Conservation (phyloP, 2,888 invertebrate genomes). For the Coecobrya sp. region DNA sequence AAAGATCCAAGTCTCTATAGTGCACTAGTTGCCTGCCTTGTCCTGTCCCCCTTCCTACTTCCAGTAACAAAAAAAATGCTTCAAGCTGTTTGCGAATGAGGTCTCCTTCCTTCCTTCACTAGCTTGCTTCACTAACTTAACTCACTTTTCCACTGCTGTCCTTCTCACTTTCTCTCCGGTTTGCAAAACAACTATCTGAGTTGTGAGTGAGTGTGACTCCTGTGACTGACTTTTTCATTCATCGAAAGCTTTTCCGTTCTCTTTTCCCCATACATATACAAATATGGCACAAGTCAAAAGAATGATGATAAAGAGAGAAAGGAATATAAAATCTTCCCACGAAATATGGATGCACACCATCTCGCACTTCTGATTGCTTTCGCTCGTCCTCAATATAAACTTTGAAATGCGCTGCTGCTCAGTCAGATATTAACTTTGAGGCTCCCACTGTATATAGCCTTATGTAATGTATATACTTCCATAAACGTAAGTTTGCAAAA, state of each 20-base stretch:
- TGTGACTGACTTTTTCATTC: slow-evolving; percentile 5
- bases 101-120: not conserved
- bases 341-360: slow-evolving; percentile 33
- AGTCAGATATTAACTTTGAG: slow-evolving; percentile 32
- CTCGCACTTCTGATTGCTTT: slow-evolving; percentile 50
- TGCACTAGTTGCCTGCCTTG: not conserved
- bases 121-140: slow-evolving; percentile 16
- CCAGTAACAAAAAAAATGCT: slow-evolving; percentile 17
- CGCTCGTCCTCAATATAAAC: slow-evolving; percentile 21
- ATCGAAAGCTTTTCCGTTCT: not conserved
- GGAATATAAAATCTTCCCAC: not conserved
- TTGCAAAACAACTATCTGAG: not conserved
- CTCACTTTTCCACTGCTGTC: slow-evolving; percentile 23
- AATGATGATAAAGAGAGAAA: slow-evolving; percentile 20
- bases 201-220: not conserved
- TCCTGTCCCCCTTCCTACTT: slow-evolving; percentile 15
- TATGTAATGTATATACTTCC: not conserved
- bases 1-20: not conserved
- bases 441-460: not conserved
- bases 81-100: slow-evolving; percentile 62
- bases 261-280: not conserved
- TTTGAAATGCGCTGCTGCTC: not conserved
- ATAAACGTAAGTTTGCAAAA: slow-evolving; percentile 5
- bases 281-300: slow-evolving; percentile 6
- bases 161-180: not conserved